Percentiles rank a stretch among this genome's conserved stretches.
These are phyloP conservation scores for Halcyon smyrnensis DNA, from an alignment of 2,797 vertebrate genomes.

Conservation along the genomic window DNA sequence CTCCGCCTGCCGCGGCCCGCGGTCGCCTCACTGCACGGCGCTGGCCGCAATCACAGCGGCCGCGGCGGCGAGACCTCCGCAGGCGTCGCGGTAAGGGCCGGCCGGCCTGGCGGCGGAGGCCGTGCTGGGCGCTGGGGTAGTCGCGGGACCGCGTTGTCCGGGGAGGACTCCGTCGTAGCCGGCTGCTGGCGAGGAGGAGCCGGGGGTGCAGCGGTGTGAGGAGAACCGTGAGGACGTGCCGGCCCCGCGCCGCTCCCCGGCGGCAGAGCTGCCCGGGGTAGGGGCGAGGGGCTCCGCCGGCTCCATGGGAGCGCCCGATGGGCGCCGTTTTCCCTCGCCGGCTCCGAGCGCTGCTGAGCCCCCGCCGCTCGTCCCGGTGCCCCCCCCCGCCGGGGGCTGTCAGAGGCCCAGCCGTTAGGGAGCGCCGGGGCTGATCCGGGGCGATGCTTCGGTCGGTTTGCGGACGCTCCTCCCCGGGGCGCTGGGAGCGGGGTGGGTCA, in stretches of 20 bases:
- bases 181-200: neutral
- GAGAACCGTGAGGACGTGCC: neutral
- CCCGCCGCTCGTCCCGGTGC: neutral
- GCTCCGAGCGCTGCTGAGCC: neutral
- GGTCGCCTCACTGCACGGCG: neutral
- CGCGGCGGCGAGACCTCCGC: accelerated
- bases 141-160: neutral
- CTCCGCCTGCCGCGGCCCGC: no score
- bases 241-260: neutral
- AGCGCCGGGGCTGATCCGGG: neutral
- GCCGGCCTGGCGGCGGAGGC: neutral
- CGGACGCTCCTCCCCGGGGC: neutral
- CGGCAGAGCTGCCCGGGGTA: neutral
- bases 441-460: neutral
- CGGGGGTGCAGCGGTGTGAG: neutral
- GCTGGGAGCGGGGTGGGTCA: neutral
- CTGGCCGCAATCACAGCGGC: neutral
- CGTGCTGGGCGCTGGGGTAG: no score
- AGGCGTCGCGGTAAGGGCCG: neutral
- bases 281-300: no score
- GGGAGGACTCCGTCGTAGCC: neutral
- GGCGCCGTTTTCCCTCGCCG: neutral
- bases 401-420: no score
- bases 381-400: neutral
- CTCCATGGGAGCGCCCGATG: neutral